Base-by-base conservation (phyloP, 2,797 vertebrate species). In the Rallus crepitans region DNA sequence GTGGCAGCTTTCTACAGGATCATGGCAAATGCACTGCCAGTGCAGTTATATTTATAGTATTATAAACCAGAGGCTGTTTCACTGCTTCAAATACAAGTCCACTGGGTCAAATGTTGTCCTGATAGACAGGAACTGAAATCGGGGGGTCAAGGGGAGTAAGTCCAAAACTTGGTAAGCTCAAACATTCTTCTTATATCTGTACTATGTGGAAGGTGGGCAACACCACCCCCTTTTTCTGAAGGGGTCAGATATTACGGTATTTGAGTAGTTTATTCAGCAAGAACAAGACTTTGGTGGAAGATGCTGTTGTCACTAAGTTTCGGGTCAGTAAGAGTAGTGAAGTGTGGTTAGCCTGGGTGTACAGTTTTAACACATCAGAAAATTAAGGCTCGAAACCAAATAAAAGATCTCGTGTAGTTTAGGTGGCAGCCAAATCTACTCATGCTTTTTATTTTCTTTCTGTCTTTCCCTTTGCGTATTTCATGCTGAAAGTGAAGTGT, bases 341-440 rank as follows among this genome's bases (percentile, higher is more conserved):
- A 21, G 31, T 39, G 17, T 3, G 3, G 4, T 77, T 39, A 0
- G 0, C 35, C 56, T 78, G 53, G 35, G 11, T 25, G 12, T 50
- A 31, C n/a, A 28, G 45, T 48, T 94, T 31, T 45, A 87, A 42
- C 39, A 28, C 13, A 33, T 11, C 23, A 64, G 40, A 53, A 81
- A 8, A 13, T 42, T 60, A 52, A 65, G 7, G 19, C 69, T 87
- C 31, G 39, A 53, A 82, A 45, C 0, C 24, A 69, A 33, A 21
- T 64, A 6, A 4, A 37, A 55, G 7, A 30, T 40, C 11, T 53
- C 71, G 5, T 31, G 21, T 52, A 59, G 23, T 39, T 78, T 25
- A 17, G 13, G 12, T 63, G 33, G 33, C 21, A 93, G 39, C 53
- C 72, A 33, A 85, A 25, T 76, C 37, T 89, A 25, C 35, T 73